Evolutionary conservation across 2,113 vertebrate species (phyloP).

Genomic region (Glaucomys volans): DNA sequence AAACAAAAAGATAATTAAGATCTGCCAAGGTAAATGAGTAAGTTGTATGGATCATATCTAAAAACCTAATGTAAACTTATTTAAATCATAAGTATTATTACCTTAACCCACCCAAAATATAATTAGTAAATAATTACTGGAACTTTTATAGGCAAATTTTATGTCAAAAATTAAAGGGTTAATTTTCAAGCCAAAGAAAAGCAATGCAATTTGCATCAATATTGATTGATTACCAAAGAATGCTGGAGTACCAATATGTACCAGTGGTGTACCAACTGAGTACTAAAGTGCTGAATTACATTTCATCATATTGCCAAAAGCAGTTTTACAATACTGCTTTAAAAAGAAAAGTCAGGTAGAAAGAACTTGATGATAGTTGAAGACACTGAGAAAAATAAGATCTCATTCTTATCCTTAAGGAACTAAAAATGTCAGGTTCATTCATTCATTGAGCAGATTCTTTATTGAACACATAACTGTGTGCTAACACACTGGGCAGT

Average conservation of each 20-base stretch:
- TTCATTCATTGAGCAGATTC: neutral
- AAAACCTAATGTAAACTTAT: slow-evolving; percentile 30
- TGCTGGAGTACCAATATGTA: too few species aligned
- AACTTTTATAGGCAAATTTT: neutral
- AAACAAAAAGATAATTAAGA: neutral
- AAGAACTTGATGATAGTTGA: neutral
- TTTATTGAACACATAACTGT: neutral
- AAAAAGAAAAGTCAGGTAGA: neutral
- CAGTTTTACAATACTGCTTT: neutral
- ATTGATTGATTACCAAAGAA: neutral
- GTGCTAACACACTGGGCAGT: neutral
- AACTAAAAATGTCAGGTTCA: neutral
- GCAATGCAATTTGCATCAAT: neutral
- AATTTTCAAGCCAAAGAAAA: neutral
- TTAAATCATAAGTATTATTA: slow-evolving; percentile 38
- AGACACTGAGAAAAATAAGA: neutral
- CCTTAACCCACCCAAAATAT: neutral
- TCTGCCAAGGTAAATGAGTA: neutral
- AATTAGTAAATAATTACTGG: slow-evolving; percentile 21
- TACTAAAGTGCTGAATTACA: neutral
- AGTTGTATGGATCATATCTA: neutral
- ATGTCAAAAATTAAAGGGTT: neutral
- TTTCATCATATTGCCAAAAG: neutral
- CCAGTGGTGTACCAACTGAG: neutral
- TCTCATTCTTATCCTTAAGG: neutral